A percentile compares a stretch with the other conserved stretches of the same genome.
These are phyloP conservation scores for Lithophane socia DNA, from an alignment of 2,888 invertebrate species.

Conservation along the genomic window DNA sequence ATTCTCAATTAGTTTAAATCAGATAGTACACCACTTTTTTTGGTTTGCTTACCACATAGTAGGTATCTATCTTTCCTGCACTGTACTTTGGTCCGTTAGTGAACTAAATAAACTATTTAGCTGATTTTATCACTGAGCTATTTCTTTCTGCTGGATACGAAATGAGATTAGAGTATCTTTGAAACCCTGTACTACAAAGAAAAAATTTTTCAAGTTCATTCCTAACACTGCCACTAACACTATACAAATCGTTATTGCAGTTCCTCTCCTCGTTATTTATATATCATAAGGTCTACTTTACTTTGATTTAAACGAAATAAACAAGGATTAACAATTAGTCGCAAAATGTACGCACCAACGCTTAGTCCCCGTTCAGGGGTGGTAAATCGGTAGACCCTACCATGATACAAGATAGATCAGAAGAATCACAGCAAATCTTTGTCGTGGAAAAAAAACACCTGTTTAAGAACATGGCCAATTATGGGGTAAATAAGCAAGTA, in stretches of 20 bases:
- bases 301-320: slow-evolving; percentile 57
- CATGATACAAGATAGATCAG: slow-evolving; percentile 30
- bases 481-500: neutral
- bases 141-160: neutral
- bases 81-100: neutral
- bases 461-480: neutral
- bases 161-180: neutral
- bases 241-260: slow-evolving; percentile 17
- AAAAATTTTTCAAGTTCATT: slow-evolving; percentile 18
- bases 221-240: slow-evolving; percentile 1
- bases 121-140: neutral
- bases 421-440: slow-evolving; percentile 17
- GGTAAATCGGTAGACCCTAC: slow-evolving; percentile 68
- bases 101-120: neutral
- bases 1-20: neutral
- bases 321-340: slow-evolving; percentile 76
- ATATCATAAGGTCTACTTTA: slow-evolving; percentile 57
- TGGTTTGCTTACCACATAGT: neutral
- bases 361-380: slow-evolving; percentile 71
- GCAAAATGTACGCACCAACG: slow-evolving; percentile 72
- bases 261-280: slow-evolving; percentile 10
- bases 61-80: neutral
- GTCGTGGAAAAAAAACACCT: neutral
- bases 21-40: neutral
- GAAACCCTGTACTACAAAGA: neutral